phyloP scores from a whole-genome alignment of 2,888 invertebrate species.

The Idaea straminata region DNA sequence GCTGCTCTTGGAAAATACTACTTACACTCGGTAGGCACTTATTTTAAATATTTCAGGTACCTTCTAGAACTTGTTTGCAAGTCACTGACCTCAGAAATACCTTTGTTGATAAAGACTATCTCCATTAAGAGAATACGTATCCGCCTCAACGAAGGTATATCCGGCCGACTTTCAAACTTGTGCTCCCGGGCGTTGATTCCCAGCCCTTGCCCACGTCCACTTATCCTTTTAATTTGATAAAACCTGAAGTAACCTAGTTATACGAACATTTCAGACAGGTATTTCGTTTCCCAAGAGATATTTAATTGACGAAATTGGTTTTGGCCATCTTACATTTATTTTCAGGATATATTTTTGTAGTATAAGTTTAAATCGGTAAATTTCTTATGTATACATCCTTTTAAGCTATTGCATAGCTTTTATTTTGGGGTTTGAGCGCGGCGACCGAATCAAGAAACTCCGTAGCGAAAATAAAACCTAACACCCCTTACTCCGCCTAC shows the following conservation, averaged over 20 bases:
- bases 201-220: background rate
- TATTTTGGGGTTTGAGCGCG: too few relatives aligned
- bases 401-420: too few relatives aligned
- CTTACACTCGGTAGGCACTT: too few relatives aligned
- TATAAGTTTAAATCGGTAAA: too few relatives aligned
- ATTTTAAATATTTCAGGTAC: background rate
- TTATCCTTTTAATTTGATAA: constrained; percentile 1
- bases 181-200: background rate
- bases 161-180: background rate
- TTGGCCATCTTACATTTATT: too few relatives aligned
- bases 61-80: background rate
- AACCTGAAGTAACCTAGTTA: background rate
- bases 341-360: too few relatives aligned
- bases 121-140: constrained; percentile 1
- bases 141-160: background rate
- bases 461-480: too few relatives aligned
- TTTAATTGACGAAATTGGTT: background rate
- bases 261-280: background rate
- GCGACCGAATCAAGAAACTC: too few relatives aligned
- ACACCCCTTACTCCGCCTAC: too few relatives aligned
- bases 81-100: background rate
- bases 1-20: too few relatives aligned
- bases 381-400: too few relatives aligned
- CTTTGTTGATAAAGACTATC: background rate
- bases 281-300: background rate